Evolutionary conservation across 2,113 vertebrate genomes (phyloP).

Genomic region (Tyrannus savana): DNA sequence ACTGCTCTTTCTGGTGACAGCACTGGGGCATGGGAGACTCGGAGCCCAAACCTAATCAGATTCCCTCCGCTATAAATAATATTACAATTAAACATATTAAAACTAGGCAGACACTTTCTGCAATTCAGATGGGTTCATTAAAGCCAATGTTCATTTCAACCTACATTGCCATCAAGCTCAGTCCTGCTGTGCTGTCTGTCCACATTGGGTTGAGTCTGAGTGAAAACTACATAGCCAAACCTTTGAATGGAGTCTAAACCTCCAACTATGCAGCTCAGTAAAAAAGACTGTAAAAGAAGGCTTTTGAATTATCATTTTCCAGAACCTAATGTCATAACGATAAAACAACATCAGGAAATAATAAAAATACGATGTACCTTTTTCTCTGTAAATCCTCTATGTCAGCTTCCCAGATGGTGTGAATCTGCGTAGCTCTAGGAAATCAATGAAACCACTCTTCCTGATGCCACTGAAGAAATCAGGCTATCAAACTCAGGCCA

Average conservation of each 20-base stretch:
- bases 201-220: not conserved
- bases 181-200: not conserved
- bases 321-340: not conserved
- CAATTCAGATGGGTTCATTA: not conserved
- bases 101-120: not conserved
- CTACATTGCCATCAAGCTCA: fast-evolving
- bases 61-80: not conserved
- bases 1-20: not conserved
- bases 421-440: not conserved
- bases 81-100: not conserved
- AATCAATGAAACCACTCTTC: not conserved
- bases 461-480: not conserved
- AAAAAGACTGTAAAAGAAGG: not conserved
- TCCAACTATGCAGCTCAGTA: not conserved
- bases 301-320: not conserved
- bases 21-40: not conserved
- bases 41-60: not conserved
- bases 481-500: not conserved
- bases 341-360: slow-evolving; percentile 19
- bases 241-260: not conserved
- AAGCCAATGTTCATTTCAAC: not conserved
- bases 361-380: not conserved
- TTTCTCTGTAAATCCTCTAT: not conserved
- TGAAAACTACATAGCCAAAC: not conserved
- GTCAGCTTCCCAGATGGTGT: not conserved